Conservation (phyloP, 2,113 vertebrate genomes). For the Bubo bubo region DNA sequence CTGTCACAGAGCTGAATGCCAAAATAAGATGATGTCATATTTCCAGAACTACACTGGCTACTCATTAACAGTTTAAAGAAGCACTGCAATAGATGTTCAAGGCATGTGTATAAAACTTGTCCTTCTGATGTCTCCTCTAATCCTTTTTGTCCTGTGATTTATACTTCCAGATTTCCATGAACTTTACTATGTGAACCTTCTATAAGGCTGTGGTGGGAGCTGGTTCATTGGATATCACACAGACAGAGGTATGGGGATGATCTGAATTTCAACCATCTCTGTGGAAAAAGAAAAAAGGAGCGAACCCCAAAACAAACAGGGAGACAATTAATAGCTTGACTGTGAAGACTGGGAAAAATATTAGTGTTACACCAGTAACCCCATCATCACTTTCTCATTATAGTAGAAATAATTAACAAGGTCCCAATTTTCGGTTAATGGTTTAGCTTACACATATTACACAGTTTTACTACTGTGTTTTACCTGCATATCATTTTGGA, state of each 20-base stretch:
- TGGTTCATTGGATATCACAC: background rate
- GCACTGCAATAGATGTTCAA: background rate
- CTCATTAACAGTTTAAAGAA: background rate
- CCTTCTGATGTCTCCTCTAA: background rate
- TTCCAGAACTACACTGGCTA: background rate
- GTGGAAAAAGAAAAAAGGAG: rapidly evolving
- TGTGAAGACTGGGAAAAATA: background rate
- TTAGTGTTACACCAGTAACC: background rate
- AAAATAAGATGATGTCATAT: background rate
- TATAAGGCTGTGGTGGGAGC: background rate
- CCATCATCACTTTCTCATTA: background rate
- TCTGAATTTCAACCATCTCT: background rate
- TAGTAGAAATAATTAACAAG: background rate
- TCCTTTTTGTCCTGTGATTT: background rate
- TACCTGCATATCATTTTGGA: background rate
- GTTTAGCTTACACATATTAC: background rate
- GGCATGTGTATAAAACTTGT: background rate
- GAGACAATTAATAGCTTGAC: background rate
- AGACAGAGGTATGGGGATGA: background rate
- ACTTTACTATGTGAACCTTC: background rate
- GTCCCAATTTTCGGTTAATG: background rate
- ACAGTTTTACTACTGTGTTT: background rate
- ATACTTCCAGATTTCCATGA: background rate
- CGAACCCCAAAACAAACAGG: background rate
- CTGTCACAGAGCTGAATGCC: background rate